These are phyloP conservation scores for Xylota segnis DNA, from an alignment of 2,888 invertebrate species.

Conservation along the genomic window DNA sequence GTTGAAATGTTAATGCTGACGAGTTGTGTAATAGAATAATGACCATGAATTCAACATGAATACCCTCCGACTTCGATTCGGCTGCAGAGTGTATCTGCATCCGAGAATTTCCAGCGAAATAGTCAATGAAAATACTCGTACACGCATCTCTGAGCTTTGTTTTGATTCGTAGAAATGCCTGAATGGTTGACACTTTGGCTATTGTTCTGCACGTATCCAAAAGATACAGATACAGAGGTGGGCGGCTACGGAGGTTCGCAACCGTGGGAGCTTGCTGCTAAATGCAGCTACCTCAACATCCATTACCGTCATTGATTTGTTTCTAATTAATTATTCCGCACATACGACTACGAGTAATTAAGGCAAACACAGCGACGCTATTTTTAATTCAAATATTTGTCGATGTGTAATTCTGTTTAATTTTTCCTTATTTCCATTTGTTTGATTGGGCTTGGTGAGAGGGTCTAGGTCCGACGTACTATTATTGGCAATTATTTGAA, in stretches of 20 bases:
- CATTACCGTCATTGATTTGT: conserved; percentile 67
- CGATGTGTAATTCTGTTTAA: conserved; percentile 63
- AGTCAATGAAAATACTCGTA: conserved; percentile 62
- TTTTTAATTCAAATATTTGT: conserved; percentile 69
- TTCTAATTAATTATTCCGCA: conserved; percentile 70
- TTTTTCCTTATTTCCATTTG: conserved; percentile 62
- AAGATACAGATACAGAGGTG: not conserved
- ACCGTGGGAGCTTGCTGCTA: conserved; percentile 36
- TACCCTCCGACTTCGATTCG: conserved; percentile 21
- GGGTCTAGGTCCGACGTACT: conserved; percentile 32
- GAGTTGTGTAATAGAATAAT: conserved; percentile 72
- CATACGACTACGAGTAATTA: conserved; percentile 7
- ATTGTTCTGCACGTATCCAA: conserved; percentile 17
- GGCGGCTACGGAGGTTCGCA: conserved; percentile 17
- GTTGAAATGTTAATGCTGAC: conserved; percentile 31
- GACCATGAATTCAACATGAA: conserved; percentile 54
- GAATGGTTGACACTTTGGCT: conserved; percentile 45
- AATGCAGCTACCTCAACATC: conserved; percentile 26
- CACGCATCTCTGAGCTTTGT: conserved; percentile 33
- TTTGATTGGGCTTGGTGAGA: conserved; percentile 38
- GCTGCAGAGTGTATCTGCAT: conserved; percentile 27
- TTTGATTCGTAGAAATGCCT: conserved; percentile 55
- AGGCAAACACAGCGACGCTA: not conserved
- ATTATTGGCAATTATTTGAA: conserved; percentile 42
- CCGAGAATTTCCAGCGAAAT: conserved; percentile 61